Evolutionary conservation across 2,113 vertebrate species (phyloP).

Genomic region (Bungarus multicinctus): DNA sequence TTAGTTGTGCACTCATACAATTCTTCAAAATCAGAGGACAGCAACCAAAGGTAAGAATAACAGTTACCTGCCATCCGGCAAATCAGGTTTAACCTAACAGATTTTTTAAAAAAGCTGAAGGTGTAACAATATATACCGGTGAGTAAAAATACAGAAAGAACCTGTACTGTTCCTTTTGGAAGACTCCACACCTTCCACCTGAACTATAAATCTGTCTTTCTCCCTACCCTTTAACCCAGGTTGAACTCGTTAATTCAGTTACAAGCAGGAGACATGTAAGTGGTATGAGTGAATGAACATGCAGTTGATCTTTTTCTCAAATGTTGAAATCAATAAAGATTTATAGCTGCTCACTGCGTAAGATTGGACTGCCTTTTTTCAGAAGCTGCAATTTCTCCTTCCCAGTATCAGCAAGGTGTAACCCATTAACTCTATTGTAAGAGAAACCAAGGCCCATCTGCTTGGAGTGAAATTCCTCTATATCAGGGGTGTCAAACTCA

Average conservation of each 20-base stretch:
- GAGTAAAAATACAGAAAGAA: not conserved
- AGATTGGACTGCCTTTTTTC: not conserved
- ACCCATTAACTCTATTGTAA: not conserved
- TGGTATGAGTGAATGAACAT: not conserved
- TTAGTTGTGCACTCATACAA: not conserved
- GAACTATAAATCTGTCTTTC: not conserved
- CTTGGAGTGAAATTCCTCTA: not conserved
- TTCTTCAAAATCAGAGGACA: not conserved
- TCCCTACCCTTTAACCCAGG: not conserved
- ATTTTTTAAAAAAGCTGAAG: not conserved
- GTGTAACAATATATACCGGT: not conserved
- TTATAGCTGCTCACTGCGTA: not conserved
- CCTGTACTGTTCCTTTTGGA: not conserved
- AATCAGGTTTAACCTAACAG: not conserved
- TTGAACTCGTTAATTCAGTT: not conserved
- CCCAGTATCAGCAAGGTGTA: not conserved
- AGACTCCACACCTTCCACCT: not conserved
- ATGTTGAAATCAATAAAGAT: not conserved
- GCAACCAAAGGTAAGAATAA: not conserved
- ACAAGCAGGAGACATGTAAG: not conserved
- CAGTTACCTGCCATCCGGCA: not conserved
- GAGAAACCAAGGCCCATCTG: not conserved
- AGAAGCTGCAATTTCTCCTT: not conserved
- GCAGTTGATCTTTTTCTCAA: not conserved
- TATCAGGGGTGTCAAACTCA: no score